Conservation (phyloP, 2,888 invertebrate species). For the Hipparchia semele region DNA sequence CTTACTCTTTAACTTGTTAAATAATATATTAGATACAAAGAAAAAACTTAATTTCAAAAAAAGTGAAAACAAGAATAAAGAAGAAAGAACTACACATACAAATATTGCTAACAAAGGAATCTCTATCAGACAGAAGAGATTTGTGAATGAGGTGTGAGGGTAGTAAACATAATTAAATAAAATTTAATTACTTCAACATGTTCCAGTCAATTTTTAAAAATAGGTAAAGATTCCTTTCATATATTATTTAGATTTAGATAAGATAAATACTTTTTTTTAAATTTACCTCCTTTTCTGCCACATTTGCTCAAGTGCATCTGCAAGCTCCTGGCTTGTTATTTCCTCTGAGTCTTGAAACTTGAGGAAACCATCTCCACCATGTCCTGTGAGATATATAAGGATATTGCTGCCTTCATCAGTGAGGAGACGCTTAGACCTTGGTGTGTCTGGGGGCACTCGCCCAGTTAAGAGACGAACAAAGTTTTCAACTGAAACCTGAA, state of each 20-base stretch:
- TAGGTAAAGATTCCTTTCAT: no score
- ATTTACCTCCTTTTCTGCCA: conserved; percentile 95
- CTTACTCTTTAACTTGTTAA: no score
- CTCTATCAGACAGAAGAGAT: no score
- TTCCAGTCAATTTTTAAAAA: no score
- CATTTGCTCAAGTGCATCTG: conserved; percentile 99
- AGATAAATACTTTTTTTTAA: conserved; percentile 86
- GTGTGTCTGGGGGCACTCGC: conserved; percentile 95
- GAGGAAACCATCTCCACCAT: conserved; percentile 99
- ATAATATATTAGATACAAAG: no score
- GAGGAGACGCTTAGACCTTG: conserved; percentile 96
- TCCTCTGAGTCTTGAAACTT: conserved; percentile 99
- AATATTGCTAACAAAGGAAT: no score
- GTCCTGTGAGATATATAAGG: conserved; percentile 96
- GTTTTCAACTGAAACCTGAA: conserved; percentile 97
- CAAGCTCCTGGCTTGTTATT: conserved; percentile 98
- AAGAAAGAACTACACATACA: no score
- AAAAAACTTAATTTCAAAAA: no score
- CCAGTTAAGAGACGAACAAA: conserved; percentile 98
- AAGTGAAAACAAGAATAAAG: no score
- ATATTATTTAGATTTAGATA: no score
- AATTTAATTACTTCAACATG: no score
- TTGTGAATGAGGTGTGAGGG: no score
- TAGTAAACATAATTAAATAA: background rate
- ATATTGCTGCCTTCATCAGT: conserved; percentile 99